Evolutionary conservation across 2,113 vertebrate genomes (phyloP), one percentile per base, ranked within the genome.

Genomic region (Pedetes capensis): DNA sequence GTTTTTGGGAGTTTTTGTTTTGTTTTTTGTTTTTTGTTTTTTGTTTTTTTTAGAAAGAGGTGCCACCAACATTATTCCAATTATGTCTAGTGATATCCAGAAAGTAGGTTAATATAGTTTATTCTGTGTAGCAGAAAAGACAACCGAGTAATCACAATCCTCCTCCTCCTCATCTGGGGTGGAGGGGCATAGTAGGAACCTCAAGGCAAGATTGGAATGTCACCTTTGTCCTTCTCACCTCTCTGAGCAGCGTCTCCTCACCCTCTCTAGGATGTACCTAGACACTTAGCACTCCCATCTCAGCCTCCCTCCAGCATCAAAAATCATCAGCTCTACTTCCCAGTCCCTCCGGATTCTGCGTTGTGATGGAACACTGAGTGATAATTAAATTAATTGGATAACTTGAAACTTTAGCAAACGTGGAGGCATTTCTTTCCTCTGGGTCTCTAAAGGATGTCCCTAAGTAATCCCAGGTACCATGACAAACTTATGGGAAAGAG

Each of bases 361-460:
- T 63, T 57, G 71, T 76, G 51, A 84, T 37, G 44, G 51, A 64
- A 76, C 29, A 32, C 18, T 27, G 29, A 22, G 22, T 75, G 59
- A 78, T 80, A 85, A 79, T 87, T 37, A 87, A 82, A 68, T 86
- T 71, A 75, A 82, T 59, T 23, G 0, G 34, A 72, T 51, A 91
- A 34, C 42, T 10, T 17, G 57, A 86, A 76, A 20, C 53, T n/a
- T 42, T 66, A 59, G 53, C 22, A 16, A 42, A 53, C 87, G 20
- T 5, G 32, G 89, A 96, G 32, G 17, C 57, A 8, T 71, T 63
- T 23, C 23, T 93, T 91, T 96, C 57, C 88, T 95, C 55, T 29
- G 8, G 37, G 9, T 53, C 44, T 57, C 44, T 27, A 37, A 74
- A 85, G 69, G 57, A 68, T 76, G 74, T 95, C 71, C 55, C 59